These are phyloP conservation scores for Acholoe squamosa DNA, from an alignment of 2,888 invertebrate genomes.

Conservation along the genomic window DNA sequence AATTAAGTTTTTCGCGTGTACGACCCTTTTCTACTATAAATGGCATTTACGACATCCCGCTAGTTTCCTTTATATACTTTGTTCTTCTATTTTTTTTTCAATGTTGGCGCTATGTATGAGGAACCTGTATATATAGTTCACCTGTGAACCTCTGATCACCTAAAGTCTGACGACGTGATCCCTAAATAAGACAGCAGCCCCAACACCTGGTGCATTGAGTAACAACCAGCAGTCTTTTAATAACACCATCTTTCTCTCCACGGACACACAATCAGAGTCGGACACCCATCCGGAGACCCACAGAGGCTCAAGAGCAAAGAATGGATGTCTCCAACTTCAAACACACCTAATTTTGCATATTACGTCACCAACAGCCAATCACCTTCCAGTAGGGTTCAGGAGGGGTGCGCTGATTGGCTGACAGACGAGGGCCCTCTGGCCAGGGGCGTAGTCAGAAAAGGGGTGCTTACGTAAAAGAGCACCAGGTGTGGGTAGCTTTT, in stretches of 20 bases:
- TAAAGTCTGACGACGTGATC: too few species aligned
- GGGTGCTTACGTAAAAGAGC: not conserved
- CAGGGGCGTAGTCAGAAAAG: not conserved
- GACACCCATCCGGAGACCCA: not conserved
- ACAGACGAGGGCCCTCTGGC: not conserved
- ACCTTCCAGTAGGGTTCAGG: not conserved
- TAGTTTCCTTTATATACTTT: too few species aligned
- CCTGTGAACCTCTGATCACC: too few species aligned
- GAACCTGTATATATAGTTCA: too few species aligned
- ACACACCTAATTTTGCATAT: slow-evolving; percentile 25
- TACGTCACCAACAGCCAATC: slow-evolving; percentile 47
- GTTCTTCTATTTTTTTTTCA: too few species aligned
- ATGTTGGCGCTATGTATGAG: too few species aligned
- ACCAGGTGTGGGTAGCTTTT: slow-evolving; percentile 37
- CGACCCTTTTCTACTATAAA: too few species aligned
- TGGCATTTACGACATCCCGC: too few species aligned
- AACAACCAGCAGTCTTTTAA: slow-evolving; percentile 49
- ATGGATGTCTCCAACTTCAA: slow-evolving; percentile 32
- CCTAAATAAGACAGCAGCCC: not conserved
- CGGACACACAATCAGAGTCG: not conserved
- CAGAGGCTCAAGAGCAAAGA: not conserved
- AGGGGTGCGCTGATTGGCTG: slow-evolving; percentile 37
- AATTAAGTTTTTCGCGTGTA: too few species aligned
- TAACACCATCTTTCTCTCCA: not conserved
- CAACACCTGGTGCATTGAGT: slow-evolving; percentile 44